Percentiles rank a stretch among this genome's conserved stretches.
Conservation (phyloP, 1,140 invertebrate genomes). For the Mycetomoellerius zeteki region DNA sequence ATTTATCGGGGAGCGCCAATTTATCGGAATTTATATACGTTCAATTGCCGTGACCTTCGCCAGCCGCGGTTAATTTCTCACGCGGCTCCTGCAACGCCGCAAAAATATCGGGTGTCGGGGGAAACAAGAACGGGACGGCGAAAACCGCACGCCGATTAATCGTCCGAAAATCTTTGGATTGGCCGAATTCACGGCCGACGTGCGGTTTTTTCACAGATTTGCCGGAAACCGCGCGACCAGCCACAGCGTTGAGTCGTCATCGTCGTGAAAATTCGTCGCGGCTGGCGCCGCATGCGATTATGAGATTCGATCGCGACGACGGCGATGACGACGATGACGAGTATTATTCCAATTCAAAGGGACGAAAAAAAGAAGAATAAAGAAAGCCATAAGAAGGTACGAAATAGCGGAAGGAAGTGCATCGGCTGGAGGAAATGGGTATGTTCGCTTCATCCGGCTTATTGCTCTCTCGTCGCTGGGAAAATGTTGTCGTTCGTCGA, state of each 20-base stretch:
- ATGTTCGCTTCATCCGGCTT: slow-evolving; percentile 69
- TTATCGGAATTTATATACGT: slow-evolving; percentile 81
- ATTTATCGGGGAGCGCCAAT: slow-evolving; percentile 79
- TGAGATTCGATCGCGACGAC: slow-evolving; percentile 57
- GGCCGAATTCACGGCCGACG: slow-evolving; percentile 55
- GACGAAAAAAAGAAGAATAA: not conserved
- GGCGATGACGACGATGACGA: not conserved
- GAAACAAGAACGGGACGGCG: slow-evolving; percentile 69
- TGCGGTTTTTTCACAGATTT: slow-evolving; percentile 68
- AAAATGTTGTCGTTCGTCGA: slow-evolving; percentile 64
- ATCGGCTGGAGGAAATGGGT: slow-evolving; percentile 73
- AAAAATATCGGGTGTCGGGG: slow-evolving; percentile 74
- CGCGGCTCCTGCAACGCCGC: slow-evolving; percentile 67
- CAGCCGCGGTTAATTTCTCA: slow-evolving; percentile 74
- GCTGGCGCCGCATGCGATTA: slow-evolving; percentile 66
- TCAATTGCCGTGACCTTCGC: slow-evolving; percentile 77
- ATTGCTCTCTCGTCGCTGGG: slow-evolving; percentile 65
- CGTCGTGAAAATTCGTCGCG: slow-evolving; percentile 70
- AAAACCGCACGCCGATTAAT: slow-evolving; percentile 77
- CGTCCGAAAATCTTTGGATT: slow-evolving; percentile 67
- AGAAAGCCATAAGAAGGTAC: slow-evolving; percentile 48
- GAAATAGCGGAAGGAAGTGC: slow-evolving; percentile 71
- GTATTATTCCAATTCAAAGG: not conserved
- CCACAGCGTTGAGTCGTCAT: slow-evolving; percentile 68
- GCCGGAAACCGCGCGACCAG: slow-evolving; percentile 67